Conservation (phyloP, 2,888 invertebrate genomes). For the Eulithis prunata region DNA sequence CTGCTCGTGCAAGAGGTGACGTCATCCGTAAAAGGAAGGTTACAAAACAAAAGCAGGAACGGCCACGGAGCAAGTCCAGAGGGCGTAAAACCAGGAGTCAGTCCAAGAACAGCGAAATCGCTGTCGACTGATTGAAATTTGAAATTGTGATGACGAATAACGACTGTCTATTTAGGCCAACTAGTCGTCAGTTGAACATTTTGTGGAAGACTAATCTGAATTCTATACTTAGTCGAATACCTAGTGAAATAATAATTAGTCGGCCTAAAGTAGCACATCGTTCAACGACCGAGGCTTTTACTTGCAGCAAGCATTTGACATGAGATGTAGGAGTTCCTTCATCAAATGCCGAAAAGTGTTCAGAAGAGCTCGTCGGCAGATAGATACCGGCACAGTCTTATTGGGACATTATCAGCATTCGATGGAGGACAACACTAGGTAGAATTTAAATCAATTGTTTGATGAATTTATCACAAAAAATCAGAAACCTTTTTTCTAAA, state of each 20-base stretch:
- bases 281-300: constrained; percentile 7
- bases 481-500: neutral
- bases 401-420: neutral
- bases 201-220: too few relatives aligned
- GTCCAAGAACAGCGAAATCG: constrained; percentile 61
- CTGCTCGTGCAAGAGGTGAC: constrained; percentile 73
- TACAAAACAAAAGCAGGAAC: constrained; percentile 66
- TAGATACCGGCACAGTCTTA: too few relatives aligned
- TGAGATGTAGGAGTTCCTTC: constrained; percentile 8
- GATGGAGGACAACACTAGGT: neutral
- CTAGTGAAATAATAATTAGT: neutral
- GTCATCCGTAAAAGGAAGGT: constrained; percentile 70
- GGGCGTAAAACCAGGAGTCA: constrained; percentile 77
- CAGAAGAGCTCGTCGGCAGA: too few relatives aligned
- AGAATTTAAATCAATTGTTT: constrained; percentile 6
- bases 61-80: constrained; percentile 71
- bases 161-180: constrained; percentile 13
- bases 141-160: constrained; percentile 63
- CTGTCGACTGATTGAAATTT: constrained; percentile 59
- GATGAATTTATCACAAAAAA: constrained; percentile 46
- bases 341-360: neutral
- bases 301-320: constrained; percentile 18
- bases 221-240: neutral
- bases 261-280: constrained; percentile 1
- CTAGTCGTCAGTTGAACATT: neutral